These are phyloP conservation scores for Sinhomidia bicolor DNA, from an alignment of 2,888 invertebrate species.

Conservation along the genomic window DNA sequence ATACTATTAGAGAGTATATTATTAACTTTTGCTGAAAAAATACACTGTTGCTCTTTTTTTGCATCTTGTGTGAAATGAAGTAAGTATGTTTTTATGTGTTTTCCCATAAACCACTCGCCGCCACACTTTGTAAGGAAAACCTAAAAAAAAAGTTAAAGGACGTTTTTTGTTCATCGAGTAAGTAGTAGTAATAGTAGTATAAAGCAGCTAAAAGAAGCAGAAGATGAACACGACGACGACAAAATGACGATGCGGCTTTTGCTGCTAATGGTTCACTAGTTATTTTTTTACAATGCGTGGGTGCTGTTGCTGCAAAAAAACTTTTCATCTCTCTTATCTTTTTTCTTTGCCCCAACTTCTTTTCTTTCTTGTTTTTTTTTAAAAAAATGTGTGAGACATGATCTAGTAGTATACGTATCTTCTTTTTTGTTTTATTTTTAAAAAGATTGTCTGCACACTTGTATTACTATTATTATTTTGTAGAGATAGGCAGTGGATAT, in stretches of 20 bases:
- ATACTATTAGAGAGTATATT: background rate
- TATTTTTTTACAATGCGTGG: conserved; percentile 77
- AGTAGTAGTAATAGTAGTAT: no score
- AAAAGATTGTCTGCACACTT: no score
- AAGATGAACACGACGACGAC: conserved; percentile 34
- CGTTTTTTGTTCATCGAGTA: conserved; percentile 53
- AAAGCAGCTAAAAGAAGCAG: no score
- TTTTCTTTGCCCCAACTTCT: no score
- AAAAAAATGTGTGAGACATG: background rate
- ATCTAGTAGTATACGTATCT: no score
- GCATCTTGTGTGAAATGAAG: conserved; percentile 40
- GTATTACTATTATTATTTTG: background rate
- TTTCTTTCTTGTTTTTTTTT: conserved; percentile 14
- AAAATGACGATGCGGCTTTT: conserved; percentile 52
- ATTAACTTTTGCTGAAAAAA: conserved; percentile 17
- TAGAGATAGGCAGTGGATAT: background rate
- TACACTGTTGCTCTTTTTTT: conserved; percentile 41
- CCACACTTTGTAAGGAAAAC: conserved; percentile 65
- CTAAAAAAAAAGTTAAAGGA: conserved; percentile 43
- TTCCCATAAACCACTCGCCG: conserved; percentile 70
- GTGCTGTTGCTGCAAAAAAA: no score
- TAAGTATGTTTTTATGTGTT: conserved; percentile 66
- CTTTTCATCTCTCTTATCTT: conserved; percentile 39
- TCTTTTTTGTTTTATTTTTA: background rate
- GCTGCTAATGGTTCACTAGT: conserved; percentile 62